These are phyloP conservation scores for Fistularia tabacaria DNA, from an alignment of 2,797 vertebrate species.

Conservation along the genomic window DNA sequence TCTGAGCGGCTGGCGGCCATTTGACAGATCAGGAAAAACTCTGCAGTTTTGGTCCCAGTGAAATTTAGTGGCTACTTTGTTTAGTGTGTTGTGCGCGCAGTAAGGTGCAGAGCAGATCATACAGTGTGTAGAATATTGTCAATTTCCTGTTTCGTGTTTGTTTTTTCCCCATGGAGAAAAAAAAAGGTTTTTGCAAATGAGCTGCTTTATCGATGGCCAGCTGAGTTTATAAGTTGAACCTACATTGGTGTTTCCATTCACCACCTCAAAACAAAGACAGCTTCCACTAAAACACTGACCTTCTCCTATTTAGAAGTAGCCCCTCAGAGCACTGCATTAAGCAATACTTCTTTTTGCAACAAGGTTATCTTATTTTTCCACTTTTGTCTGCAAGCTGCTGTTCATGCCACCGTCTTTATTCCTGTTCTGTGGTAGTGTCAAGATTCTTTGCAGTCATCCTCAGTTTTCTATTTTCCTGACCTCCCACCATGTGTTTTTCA, in stretches of 20 bases:
- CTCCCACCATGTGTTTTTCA: constrained; percentile 53
- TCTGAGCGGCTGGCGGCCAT: constrained; percentile 49
- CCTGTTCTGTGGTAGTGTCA: neutral
- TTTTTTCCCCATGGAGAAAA: constrained; percentile 1
- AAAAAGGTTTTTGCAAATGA: constrained; percentile 6
- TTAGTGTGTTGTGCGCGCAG: constrained; percentile 9
- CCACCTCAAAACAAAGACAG: neutral
- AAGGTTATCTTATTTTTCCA: neutral
- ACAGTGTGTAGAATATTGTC: constrained; percentile 9
- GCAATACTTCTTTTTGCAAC: neutral
- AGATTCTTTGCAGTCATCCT: constrained; percentile 7
- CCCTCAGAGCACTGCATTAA: neutral
- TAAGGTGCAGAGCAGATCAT: constrained; percentile 15
- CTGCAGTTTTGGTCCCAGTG: constrained; percentile 24
- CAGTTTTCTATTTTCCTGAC: constrained; percentile 22
- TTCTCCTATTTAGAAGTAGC: no score
- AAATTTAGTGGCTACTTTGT: constrained; percentile 15
- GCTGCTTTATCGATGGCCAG: constrained; percentile 7
- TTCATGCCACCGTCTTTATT: neutral
- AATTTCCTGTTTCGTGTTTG: constrained; percentile 18
- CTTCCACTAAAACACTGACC: neutral
- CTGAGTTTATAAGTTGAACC: constrained; percentile 8
- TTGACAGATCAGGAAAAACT: constrained; percentile 50
- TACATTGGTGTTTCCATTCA: constrained; percentile 7
- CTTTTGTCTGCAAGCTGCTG: neutral